A percentile compares a stretch with the other conserved stretches of the same genome.
Evolutionary conservation across 64 coral and sea anemone genomes (phyloP).

Genomic region (Cladopsammia gracilis): DNA sequence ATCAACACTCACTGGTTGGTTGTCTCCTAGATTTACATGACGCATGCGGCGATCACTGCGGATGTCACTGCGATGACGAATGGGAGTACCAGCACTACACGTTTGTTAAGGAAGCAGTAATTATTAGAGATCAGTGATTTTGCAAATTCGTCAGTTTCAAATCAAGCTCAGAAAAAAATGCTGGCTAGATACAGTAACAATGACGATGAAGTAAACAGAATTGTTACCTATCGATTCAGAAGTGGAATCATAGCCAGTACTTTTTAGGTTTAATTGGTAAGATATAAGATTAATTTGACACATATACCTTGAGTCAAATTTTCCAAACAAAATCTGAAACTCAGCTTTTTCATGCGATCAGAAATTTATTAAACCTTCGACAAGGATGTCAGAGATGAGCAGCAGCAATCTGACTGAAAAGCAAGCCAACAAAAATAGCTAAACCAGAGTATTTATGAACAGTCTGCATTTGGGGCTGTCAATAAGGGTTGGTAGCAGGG

Average conservation of each 20-base stretch:
- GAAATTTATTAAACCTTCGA: too few species aligned
- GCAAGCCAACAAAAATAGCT: too few species aligned
- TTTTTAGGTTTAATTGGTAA: not conserved
- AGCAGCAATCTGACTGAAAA: too few species aligned
- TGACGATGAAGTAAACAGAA: not conserved
- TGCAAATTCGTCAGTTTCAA: not conserved
- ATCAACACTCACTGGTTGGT: conserved; percentile 73
- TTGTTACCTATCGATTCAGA: not conserved
- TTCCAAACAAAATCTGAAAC: too few species aligned
- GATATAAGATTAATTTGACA: too few species aligned
- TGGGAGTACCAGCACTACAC: conserved; percentile 89
- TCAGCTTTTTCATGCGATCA: too few species aligned
- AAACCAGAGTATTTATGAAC: too few species aligned
- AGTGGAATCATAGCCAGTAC: not conserved
- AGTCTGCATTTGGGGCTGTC: too few species aligned
- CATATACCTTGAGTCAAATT: too few species aligned
- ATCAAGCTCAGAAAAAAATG: too few species aligned
- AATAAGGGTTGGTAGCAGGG: too few species aligned
- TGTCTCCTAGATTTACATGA: conserved; percentile 91
- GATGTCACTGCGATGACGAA: conserved; percentile 93
- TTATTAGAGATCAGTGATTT: not conserved
- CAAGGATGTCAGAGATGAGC: too few species aligned
- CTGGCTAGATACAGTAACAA: not conserved
- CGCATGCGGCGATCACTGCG: conserved; percentile 89
- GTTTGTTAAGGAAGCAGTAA: conserved; percentile 22